Base-by-base conservation (phyloP, 2,888 invertebrate species). In the Catocala fraxini region DNA sequence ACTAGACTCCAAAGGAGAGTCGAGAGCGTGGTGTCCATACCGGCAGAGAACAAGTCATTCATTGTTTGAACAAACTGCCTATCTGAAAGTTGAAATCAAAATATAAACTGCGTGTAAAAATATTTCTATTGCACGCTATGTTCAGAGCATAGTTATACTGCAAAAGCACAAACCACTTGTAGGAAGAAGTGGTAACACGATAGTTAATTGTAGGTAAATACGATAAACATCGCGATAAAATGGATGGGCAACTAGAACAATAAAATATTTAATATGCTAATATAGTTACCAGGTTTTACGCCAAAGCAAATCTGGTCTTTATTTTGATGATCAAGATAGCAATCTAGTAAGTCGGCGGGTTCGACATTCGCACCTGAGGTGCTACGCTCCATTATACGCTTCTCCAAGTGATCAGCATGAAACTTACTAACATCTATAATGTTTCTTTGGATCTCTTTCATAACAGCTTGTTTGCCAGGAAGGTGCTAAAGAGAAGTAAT, bases 21-120 rank as follows among this genome's bases (percentile, higher is more conserved):
- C 25, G 96, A 97, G 80, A 97, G 97, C 55, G 97, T 97, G 0
- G 98, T 98, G 87, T 98, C 98, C 96, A 98, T 97, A 25, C 98
- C 98, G 42, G 98, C 97, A 12, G 97, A 97, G 91, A 97, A 98
- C 25, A 98, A 93, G 85, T 98, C 98, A 49, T 97, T 97, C 88
- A 98, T 96, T 33, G 98, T 96, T 90, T 98, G 98, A 56, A 97
- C 97, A 85, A 98, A 96, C 89, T 98, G 98, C 54, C 96, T 96
- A 88, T 97, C 97, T 97, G 90, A 35, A 51, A 51, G 4, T 12
- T n/a, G 1, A 12, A 13, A 10, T 11, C 56, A 56, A 42, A 15
- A 52, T 41, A 41, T 10, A 47, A 42, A 9, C 43, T 56, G 39
- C 6, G 9, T 42, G 25, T 25, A 25, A 45, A 55, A 15, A 46